Evolutionary conservation across 2,888 invertebrate species (phyloP).

Genomic region (Nomada flava): DNA sequence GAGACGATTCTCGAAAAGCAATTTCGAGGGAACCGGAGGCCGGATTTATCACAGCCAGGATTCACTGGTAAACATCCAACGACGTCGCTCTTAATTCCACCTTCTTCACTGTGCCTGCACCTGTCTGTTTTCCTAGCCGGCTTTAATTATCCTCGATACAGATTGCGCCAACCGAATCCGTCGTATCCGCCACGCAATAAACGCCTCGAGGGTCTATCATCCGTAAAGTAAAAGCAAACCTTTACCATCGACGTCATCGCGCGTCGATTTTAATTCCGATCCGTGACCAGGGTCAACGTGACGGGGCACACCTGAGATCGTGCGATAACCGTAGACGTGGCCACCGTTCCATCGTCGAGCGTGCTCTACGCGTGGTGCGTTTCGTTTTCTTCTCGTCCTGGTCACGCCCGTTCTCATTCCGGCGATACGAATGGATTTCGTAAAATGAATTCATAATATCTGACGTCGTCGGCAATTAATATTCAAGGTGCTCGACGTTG

Average conservation of each 20-base stretch:
- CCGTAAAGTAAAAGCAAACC: not conserved
- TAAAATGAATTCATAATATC: slow-evolving; percentile 15
- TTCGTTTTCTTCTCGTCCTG: not conserved
- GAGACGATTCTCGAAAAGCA: slow-evolving; percentile 42
- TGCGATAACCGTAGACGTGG: not conserved
- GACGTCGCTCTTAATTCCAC: slow-evolving; percentile 25
- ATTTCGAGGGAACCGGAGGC: slow-evolving; percentile 32
- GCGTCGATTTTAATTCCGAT: not conserved
- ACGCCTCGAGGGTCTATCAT: not conserved
- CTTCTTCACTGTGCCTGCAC: not conserved
- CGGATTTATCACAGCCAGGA: slow-evolving; percentile 32
- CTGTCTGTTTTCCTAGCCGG: not conserved
- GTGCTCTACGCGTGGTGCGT: no score
- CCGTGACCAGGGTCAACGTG: slow-evolving; percentile 16
- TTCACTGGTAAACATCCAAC: slow-evolving; percentile 30
- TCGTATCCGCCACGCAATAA: not conserved
- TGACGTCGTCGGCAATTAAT: slow-evolving; percentile 27
- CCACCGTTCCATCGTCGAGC: slow-evolving; percentile 3
- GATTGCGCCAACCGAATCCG: no score
- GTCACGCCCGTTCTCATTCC: not conserved
- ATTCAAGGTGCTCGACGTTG: slow-evolving; percentile 41
- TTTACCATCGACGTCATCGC: slow-evolving; percentile 5
- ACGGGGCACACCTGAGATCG: slow-evolving; percentile 16
- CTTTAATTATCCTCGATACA: no score
- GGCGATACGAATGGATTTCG: not conserved